A percentile compares a stretch with the other conserved stretches of the same genome.
Conservation (phyloP, 2,888 invertebrate genomes). For the Phortica okadai region DNA sequence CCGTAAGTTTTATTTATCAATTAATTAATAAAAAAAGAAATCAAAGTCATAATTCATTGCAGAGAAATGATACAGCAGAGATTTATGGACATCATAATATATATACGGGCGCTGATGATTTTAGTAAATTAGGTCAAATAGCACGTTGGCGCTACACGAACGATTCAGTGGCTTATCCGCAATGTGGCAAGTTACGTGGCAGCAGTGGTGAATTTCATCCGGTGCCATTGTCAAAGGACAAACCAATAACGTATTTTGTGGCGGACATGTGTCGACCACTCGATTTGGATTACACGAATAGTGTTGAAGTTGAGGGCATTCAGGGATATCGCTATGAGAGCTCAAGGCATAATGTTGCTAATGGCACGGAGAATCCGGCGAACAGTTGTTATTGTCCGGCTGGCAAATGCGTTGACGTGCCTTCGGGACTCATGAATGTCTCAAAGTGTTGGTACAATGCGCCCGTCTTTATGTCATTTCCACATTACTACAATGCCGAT, state of each 20-base stretch:
- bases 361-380: constrained; percentile 79
- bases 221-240: constrained; percentile 79
- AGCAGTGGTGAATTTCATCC: constrained; percentile 89
- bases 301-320: constrained; percentile 79
- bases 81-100: constrained; percentile 80
- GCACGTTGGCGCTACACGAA: constrained; percentile 84
- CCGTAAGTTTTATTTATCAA: constrained; percentile 73
- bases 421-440: constrained; percentile 84
- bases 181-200: constrained; percentile 81
- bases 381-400: constrained; percentile 82
- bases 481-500: constrained; percentile 89
- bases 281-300: constrained; percentile 80
- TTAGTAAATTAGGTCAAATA: constrained; percentile 82
- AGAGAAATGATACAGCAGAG: constrained; percentile 85
- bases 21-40: background rate
- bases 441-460: constrained; percentile 86
- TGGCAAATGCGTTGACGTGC: constrained; percentile 80
- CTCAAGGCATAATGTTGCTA: constrained; percentile 81
- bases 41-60: constrained; percentile 59
- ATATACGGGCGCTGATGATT: constrained; percentile 82
- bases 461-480: constrained; percentile 88
- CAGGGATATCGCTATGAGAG: constrained; percentile 82
- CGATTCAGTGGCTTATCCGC: constrained; percentile 77
- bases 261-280: constrained; percentile 86
- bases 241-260: constrained; percentile 81